Evolutionary conservation across 2,797 vertebrate genomes (phyloP).

Genomic region (Muraenolepis orangiensis): DNA sequence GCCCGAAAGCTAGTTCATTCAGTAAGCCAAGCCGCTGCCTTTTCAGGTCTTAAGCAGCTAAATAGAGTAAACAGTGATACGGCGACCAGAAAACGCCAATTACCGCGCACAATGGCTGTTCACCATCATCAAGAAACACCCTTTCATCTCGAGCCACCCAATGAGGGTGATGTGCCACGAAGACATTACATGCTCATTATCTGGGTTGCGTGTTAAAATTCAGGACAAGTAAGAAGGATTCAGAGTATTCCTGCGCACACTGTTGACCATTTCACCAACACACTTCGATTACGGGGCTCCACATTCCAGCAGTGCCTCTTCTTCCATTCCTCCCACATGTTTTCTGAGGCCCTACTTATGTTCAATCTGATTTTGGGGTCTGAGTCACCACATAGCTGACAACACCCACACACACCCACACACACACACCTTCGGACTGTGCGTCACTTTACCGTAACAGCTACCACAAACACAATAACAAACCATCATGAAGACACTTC

Average conservation of each 20-base stretch:
- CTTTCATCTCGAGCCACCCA: slow-evolving; percentile 58
- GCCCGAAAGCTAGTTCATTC: slow-evolving; percentile 42
- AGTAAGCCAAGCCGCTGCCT: slow-evolving; percentile 46
- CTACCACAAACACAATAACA: neutral
- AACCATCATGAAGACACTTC: neutral
- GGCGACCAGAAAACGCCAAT: slow-evolving; percentile 64
- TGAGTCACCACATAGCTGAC: slow-evolving; percentile 29
- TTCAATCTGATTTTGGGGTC: neutral
- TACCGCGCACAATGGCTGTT: slow-evolving; percentile 58
- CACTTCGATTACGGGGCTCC: neutral
- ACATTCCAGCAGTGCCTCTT: neutral
- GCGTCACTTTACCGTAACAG: neutral
- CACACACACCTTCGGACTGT: slow-evolving; percentile 23
- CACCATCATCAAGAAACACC: slow-evolving; percentile 57
- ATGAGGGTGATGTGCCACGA: slow-evolving; percentile 38
- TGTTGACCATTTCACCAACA: neutral
- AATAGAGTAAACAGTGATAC: slow-evolving; percentile 57
- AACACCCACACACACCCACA: slow-evolving; percentile 19
- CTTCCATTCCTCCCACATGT: neutral
- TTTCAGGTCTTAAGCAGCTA: slow-evolving; percentile 41
- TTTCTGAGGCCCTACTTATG: neutral
- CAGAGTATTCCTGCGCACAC: no score
- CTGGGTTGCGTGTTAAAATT: slow-evolving; percentile 31
- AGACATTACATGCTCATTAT: slow-evolving; percentile 56
- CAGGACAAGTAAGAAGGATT: slow-evolving; percentile 31